These are phyloP conservation scores for Anoura caudifer DNA, from an alignment of 2,113 vertebrate species.

Conservation along the genomic window DNA sequence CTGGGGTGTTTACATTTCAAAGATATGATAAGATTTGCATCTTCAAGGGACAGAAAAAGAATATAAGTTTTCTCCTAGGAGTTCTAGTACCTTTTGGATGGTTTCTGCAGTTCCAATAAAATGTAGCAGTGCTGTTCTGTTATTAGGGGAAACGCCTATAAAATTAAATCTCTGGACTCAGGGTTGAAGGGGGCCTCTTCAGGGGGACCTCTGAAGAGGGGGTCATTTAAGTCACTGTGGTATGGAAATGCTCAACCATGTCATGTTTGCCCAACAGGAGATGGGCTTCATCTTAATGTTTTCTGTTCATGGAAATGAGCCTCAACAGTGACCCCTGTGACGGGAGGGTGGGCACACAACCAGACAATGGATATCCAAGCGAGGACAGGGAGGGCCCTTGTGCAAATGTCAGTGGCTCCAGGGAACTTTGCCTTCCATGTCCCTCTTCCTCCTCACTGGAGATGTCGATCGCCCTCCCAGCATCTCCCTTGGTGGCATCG, in stretches of 20 bases:
- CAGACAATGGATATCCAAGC: not conserved
- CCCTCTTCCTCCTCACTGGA: not conserved
- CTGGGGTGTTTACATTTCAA: not conserved
- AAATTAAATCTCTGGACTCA: not conserved
- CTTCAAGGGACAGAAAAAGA: not conserved
- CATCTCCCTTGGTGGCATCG: not conserved
- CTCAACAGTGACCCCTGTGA: not conserved
- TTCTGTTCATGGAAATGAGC: not conserved
- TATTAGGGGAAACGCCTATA: not conserved
- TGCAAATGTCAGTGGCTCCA: not conserved
- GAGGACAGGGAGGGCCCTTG: not conserved
- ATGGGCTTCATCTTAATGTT: not conserved
- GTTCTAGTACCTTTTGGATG: not conserved
- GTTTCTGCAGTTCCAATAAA: not conserved
- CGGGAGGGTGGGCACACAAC: too few relatives aligned
- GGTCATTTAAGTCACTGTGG: not conserved
- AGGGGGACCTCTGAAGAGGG: not conserved
- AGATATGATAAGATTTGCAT: not conserved
- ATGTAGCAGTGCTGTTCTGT: not conserved
- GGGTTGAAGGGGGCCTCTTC: not conserved
- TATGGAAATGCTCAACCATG: not conserved
- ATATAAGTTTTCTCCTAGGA: not conserved
- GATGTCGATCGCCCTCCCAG: not conserved
- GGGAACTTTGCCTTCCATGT: not conserved
- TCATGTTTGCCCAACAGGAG: not conserved